Base-by-base conservation (phyloP, 2,888 invertebrate species). In the Apodemia zela region DNA sequence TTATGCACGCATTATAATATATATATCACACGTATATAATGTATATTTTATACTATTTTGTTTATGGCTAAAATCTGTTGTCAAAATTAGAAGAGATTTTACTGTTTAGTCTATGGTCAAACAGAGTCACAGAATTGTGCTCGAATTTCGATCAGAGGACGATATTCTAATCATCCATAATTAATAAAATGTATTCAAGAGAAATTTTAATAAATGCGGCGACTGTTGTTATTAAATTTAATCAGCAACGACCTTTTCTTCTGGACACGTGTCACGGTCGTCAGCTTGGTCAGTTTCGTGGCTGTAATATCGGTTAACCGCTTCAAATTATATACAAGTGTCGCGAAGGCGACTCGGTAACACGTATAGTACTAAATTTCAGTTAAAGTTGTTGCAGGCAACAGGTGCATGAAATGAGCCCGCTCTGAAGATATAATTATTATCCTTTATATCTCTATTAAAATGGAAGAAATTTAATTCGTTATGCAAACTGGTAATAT, bases 291-390 rank as follows among this genome's bases (percentile, higher is more conserved):
- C 65, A 65, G 61, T 59, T 65, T 63, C 61, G 65, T 63, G 15
- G 51, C 58, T 60, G 76, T 81, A 77, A 82, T 82, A 79, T 80
- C 81, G 85, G 82, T 83, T 79, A 82, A 85, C 84, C 83, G 76
- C 80, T 78, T 71, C 77, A 82, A 87, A 87, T 87, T 86, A 85
- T 84, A 82, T 80, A 85, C 85, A 86, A 85, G 82, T 82, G 80
- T 79, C 79, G 81, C 80, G 77, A 76, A 73, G 79, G 72, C 72
- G 73, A 71, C 80, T 78, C 79, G 77, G 80, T 80, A 79, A 82
- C 87, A 88, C 84, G 86, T 89, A 84, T 84, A 80, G 75, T 75
- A 85, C 85, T 87, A 88, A 88, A 89, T 88, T 87, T 87, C 81
- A 87, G 87, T 87, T 87, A 82, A 84, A 85, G 84, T 86, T 82